Evolutionary conservation across 1,140 invertebrate genomes (phyloP), one percentile per base, ranked within the genome.

Genomic region (Pseudoatta argentina): DNA sequence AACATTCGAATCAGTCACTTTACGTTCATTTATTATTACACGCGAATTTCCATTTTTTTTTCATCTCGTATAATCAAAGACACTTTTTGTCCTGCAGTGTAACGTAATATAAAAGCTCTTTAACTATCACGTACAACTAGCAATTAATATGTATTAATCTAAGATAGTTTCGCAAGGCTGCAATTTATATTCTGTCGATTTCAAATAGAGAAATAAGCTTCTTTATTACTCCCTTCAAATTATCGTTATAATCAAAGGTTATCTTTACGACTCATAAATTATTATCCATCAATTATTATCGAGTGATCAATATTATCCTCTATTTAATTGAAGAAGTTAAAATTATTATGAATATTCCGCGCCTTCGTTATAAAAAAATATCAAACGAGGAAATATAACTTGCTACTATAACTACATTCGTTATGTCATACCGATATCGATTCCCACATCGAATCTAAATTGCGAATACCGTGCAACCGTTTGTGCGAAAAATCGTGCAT

Each of bases 1-100:
- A 82, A 82, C 78, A 34, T 72, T 59, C 39, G 57, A 55, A 82
- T 72, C 78, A 59, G 53, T 72, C 53, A 44, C 66, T 82, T 82
- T 63, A 48, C 21, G 34, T 55, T 16, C 39, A 24, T 63, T 78
- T 72, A 57, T 72, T 59, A 57, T 48, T 48, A 51, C 67, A 72
- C 18, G 39, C 18, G 21, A 34, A 48, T 82, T 59, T 61, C 3
- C 24, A 72, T 48, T 82, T 82, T 82, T 16, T 16, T 30, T 61
- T 4, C 66, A 14, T 30, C 30, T 55, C 24, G 57, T 55, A 30
- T 39, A 18, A 79, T 51, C 21, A n/a, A 16, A 39, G 16, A 14
- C 18, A 64, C 24, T 72, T 59, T 72, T 73, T 30, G 63, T 21
- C 39, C 8, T 44, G 39, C 12, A n/a, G 24, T 18, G 24, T 44